phyloP scores from a whole-genome alignment of 2,888 invertebrate genomes.

The Osmoderma eremita region DNA sequence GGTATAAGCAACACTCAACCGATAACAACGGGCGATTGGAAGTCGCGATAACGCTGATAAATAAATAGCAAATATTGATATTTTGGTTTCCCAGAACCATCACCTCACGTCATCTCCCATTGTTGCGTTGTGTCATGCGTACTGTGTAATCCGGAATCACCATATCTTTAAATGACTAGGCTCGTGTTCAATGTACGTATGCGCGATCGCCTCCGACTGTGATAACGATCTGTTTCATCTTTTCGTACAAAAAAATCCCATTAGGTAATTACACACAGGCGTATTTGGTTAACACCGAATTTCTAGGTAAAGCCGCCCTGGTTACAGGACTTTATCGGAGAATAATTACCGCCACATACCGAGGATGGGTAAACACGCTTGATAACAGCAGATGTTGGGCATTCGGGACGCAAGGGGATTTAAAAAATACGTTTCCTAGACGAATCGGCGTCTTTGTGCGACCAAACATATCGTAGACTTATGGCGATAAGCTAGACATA shows the following conservation, averaged over 20 bases:
- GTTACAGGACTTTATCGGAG: slow-evolving; percentile 21
- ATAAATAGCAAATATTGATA: slow-evolving; percentile 19
- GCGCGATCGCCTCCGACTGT: slow-evolving; percentile 19
- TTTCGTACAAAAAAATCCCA: slow-evolving; percentile 35
- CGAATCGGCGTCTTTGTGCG: slow-evolving; percentile 4
- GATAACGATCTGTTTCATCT: slow-evolving; percentile 34
- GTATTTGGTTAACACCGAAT: slow-evolving; percentile 24
- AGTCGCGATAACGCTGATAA: background rate
- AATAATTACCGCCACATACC: slow-evolving; percentile 20
- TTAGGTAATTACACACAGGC: slow-evolving; percentile 31
- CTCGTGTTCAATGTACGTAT: slow-evolving; percentile 5
- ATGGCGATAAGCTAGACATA: too few species aligned
- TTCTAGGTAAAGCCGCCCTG: slow-evolving; percentile 28
- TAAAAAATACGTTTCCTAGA: slow-evolving; percentile 3
- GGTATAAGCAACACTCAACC: background rate
- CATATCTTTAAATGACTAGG: background rate
- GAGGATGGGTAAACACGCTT: slow-evolving; percentile 2
- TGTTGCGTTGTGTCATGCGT: background rate
- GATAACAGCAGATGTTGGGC: background rate
- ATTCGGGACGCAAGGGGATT: background rate
- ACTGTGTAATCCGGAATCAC: background rate
- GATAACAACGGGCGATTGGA: slow-evolving; percentile 9
- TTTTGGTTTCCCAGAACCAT: slow-evolving; percentile 10
- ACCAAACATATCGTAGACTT: background rate
- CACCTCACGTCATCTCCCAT: background rate